Evolutionary conservation across 2,113 vertebrate genomes (phyloP).

Genomic region (Pimephales promelas): DNA sequence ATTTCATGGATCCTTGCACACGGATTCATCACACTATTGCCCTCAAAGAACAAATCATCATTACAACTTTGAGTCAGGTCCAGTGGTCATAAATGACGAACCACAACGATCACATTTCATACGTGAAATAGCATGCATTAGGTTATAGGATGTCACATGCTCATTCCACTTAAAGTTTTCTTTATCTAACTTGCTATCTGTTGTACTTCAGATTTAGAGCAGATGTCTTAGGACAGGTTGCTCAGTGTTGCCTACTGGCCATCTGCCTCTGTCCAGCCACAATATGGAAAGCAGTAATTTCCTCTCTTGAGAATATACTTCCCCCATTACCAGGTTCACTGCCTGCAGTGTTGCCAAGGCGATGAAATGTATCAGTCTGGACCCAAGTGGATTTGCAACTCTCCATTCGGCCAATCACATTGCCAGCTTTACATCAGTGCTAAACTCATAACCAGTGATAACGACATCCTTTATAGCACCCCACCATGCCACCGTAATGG

Average conservation of each 20-base stretch:
- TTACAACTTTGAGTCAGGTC: background rate
- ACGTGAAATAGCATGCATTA: background rate
- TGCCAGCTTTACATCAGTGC: constrained; percentile 57
- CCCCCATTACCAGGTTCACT: constrained; percentile 49
- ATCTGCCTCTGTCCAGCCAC: constrained; percentile 21
- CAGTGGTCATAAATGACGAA: background rate
- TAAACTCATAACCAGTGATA: constrained; percentile 70
- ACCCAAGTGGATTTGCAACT: constrained; percentile 67
- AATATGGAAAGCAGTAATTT: constrained; percentile 33
- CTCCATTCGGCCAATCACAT: constrained; percentile 35
- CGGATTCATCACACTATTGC: background rate
- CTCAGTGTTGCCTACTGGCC: background rate
- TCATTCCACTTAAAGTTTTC: background rate
- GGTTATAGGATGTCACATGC: background rate
- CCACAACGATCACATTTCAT: background rate
- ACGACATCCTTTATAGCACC: constrained; percentile 60
- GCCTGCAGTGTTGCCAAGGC: constrained; percentile 42
- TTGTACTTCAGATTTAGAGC: background rate
- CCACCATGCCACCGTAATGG: constrained; percentile 65
- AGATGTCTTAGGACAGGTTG: constrained; percentile 17
- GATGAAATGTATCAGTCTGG: constrained; percentile 51
- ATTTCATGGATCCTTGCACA: background rate
- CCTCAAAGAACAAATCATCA: background rate
- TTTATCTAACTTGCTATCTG: background rate
- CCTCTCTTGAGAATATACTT: constrained; percentile 36